Base-by-base conservation (phyloP, 2,888 invertebrate species). In the Calameuta filiformis region DNA sequence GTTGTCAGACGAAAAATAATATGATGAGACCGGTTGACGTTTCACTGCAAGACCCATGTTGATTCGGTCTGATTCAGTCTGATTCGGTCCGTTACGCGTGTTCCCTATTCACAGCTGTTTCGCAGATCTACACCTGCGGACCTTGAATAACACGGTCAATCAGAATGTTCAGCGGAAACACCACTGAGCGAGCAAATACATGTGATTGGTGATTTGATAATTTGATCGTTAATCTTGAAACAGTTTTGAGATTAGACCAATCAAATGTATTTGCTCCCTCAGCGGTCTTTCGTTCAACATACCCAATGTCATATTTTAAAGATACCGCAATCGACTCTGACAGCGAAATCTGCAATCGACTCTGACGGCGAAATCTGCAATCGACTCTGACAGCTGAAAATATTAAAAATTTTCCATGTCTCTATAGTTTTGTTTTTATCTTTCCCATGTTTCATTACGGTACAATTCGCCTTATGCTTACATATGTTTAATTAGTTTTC, bases 31-130 rank as follows among this genome's bases (percentile, higher is more conserved):
- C 56, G 37, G 71, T 35, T 80, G 77, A 80, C 79, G 77, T 83
- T 79, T 79, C 76, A 77, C 33, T 79, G 37, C 78, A 69, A 76
- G 75, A 76, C 80, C 82, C 85, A 84, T 85, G 81, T 84, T 71
- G 68, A 12, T 35, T 35, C 12, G 35, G 35, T 35, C 35, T 12
- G 35, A 12, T 35, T 35, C 12, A 12, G 35, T 35, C 35, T 12
- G 35, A 71, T 71, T 34, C 31, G 71, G 71, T 71, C 71, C 71
- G 33, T 33, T 71, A 33, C 71, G 33, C 71, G 71, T 71, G 12
- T 34, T 71, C 71, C 71, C 23, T 71, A 71, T 34, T 71, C 31
- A 34, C 71, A 71, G 71, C 71, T 71, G 71, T 33, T 71, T 30
- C 9, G 56, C 56, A 56, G 56, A 23, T 56, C 23, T 56, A 23